These are phyloP conservation scores for Dasypolia templi DNA, from an alignment of 2,888 invertebrate genomes.

Conservation along the genomic window DNA sequence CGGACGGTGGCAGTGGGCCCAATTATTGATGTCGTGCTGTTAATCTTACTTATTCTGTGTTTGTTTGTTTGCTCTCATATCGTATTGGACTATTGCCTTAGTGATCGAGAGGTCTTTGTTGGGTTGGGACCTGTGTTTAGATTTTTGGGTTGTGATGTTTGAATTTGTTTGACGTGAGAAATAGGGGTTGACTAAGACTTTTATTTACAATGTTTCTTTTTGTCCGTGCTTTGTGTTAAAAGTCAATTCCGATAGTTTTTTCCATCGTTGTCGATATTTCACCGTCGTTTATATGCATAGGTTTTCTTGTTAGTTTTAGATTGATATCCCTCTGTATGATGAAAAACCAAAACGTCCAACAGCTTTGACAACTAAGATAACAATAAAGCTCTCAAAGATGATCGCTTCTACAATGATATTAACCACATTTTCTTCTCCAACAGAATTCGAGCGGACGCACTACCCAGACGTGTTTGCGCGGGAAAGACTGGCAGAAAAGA, in stretches of 20 bases:
- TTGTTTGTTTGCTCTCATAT: slow-evolving; percentile 69
- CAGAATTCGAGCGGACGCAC: slow-evolving; percentile 99
- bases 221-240: background rate
- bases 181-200: background rate
- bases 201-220: background rate
- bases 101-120: slow-evolving; percentile 58
- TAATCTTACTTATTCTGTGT: slow-evolving; percentile 82
- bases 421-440: slow-evolving; percentile 28
- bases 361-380: too few relatives aligned
- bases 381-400: background rate
- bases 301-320: background rate
- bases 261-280: background rate
- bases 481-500: slow-evolving; percentile 98
- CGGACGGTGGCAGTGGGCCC: slow-evolving; percentile 79
- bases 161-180: slow-evolving; percentile 1
- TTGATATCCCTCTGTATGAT: background rate
- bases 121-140: slow-evolving; percentile 11
- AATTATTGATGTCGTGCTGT: slow-evolving; percentile 82
- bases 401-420: background rate
- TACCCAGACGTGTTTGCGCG: slow-evolving; percentile 99
- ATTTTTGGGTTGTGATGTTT: slow-evolving; percentile 11
- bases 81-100: slow-evolving; percentile 71
- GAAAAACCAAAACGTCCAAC: background rate
- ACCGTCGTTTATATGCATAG: background rate
- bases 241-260: too few relatives aligned